Evolutionary conservation across 2,888 invertebrate genomes (phyloP).

Genomic region (Podotricha telesiphe): DNA sequence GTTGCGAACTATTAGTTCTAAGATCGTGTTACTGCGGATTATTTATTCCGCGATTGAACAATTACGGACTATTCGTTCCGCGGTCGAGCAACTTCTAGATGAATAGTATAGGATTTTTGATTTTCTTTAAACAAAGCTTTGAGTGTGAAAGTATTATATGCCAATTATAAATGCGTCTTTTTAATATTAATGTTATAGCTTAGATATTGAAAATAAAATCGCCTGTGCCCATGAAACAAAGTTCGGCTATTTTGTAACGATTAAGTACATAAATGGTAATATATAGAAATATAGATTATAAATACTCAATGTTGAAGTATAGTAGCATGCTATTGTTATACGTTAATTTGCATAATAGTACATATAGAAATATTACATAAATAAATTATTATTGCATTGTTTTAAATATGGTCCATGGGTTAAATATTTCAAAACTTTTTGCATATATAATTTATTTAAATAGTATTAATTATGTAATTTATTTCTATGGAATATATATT

Average conservation of each 20-base stretch:
- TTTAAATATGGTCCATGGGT: background rate
- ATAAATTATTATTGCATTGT: no score
- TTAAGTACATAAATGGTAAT: background rate
- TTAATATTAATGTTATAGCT: background rate
- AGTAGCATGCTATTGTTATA: background rate
- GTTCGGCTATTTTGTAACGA: background rate
- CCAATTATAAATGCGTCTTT: background rate
- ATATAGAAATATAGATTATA: background rate
- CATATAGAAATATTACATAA: no score
- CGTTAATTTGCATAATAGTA: background rate
- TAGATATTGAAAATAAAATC: background rate
- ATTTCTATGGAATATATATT: background rate
- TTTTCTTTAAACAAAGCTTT: background rate
- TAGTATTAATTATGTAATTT: background rate
- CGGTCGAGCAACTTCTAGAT: no score
- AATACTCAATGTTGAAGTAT: conserved; percentile 7
- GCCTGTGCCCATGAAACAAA: background rate
- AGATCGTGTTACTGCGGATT: background rate
- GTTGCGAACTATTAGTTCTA: background rate
- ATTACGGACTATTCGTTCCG: no score
- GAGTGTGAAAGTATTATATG: background rate
- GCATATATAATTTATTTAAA: background rate
- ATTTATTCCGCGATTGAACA: background rate
- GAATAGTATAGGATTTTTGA: no score
- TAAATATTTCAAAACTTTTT: no score